phyloP scores from a whole-genome alignment of 2,113 vertebrate species.

The Datnioides undecimradiatus region DNA sequence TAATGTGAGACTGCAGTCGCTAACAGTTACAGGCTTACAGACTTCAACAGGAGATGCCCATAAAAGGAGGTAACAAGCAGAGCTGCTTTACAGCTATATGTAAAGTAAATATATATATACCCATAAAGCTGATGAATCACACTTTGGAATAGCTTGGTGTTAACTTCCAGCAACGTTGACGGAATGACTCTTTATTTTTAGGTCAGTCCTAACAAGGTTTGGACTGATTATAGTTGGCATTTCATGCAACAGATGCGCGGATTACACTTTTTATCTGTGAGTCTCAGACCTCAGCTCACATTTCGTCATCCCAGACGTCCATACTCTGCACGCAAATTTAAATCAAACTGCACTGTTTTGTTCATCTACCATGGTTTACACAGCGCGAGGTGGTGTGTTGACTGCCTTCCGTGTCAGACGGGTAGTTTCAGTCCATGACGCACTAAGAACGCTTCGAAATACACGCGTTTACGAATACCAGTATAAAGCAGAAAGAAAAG shows the following conservation, averaged over 20 bases:
- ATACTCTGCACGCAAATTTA: background rate
- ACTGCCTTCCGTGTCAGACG: too few relatives aligned
- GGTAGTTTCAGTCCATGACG: too few relatives aligned
- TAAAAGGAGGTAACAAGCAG: conserved; percentile 19
- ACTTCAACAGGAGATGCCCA: conserved; percentile 11
- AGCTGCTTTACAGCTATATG: conserved; percentile 1
- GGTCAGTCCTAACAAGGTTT: background rate
- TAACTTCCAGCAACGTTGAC: background rate
- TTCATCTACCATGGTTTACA: too few relatives aligned
- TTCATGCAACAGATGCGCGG: background rate
- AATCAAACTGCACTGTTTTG: background rate
- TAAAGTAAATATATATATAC: background rate
- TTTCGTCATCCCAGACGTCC: background rate
- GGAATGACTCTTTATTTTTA: background rate
- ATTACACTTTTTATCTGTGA: background rate
- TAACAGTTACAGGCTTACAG: conserved; percentile 4
- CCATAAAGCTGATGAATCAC: background rate
- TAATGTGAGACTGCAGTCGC: conserved; percentile 34
- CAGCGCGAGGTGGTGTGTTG: background rate
- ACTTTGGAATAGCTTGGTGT: background rate
- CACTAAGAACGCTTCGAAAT: background rate
- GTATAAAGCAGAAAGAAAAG: background rate
- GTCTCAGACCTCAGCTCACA: background rate
- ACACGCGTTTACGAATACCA: background rate
- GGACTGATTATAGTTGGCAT: background rate